A percentile compares a stretch with the other conserved stretches of the same genome.
These are phyloP conservation scores for Hoplodrina blanda DNA, from an alignment of 2,888 invertebrate genomes.

Conservation along the genomic window DNA sequence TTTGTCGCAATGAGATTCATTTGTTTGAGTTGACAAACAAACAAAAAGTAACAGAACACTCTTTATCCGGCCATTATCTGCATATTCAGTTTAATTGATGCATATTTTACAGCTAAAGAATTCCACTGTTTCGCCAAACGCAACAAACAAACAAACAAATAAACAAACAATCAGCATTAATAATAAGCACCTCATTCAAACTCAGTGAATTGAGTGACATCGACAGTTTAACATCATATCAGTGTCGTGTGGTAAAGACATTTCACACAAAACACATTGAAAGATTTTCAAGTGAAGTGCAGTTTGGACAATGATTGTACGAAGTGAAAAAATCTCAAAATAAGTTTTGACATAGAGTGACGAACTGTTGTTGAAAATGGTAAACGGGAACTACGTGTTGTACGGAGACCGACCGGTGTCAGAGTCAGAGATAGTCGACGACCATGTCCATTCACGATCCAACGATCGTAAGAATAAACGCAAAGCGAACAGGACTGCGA, in stretches of 20 bases:
- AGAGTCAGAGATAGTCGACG: conserved; percentile 85
- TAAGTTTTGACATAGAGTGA: conserved; percentile 46
- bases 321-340: conserved; percentile 62
- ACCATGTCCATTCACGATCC: conserved; percentile 83
- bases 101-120: conserved; percentile 79
- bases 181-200: conserved; percentile 72
- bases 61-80: conserved; percentile 53
- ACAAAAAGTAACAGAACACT: conserved; percentile 56
- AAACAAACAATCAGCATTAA: conserved; percentile 81
- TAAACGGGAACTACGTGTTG: conserved; percentile 87
- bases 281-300: conserved; percentile 59
- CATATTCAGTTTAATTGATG: conserved; percentile 73
- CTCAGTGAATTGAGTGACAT: conserved; percentile 64
- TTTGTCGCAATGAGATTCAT: conserved; percentile 33
- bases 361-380: conserved; percentile 78
- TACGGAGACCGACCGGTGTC: conserved; percentile 86
- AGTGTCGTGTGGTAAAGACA: background rate
- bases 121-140: conserved; percentile 75
- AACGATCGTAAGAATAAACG: conserved; percentile 81
- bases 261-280: conserved; percentile 14
- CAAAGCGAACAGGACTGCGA: conserved; percentile 79
- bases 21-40: conserved; percentile 58
- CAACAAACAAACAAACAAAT: conserved; percentile 70
- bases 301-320: conserved; percentile 69
- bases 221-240: conserved; percentile 57